A percentile compares a stretch with the other conserved stretches of the same genome.
Conservation (phyloP, 2,888 invertebrate species). For the Congeria kusceri region DNA sequence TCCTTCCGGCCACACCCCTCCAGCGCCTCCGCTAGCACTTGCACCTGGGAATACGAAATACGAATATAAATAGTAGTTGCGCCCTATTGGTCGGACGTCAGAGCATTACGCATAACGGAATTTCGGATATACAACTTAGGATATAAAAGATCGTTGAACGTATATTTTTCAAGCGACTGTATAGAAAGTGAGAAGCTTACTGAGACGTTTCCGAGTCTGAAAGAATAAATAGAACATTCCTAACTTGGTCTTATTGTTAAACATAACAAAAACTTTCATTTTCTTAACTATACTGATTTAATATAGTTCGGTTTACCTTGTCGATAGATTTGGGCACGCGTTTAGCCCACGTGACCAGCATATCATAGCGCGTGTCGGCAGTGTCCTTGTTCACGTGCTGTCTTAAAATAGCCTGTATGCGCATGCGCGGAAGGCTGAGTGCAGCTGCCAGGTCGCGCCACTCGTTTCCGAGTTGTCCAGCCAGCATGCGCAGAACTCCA, state of each 20-base stretch:
- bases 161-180: too few relatives aligned
- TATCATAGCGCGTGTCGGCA: constrained; percentile 79
- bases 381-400: constrained; percentile 78
- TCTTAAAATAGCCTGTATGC: constrained; percentile 82
- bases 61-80: too few relatives aligned
- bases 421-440: constrained; percentile 75
- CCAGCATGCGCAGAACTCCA: constrained; percentile 73
- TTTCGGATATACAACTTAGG: too few relatives aligned
- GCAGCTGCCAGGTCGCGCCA: constrained; percentile 80
- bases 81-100: too few relatives aligned
- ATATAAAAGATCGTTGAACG: too few relatives aligned
- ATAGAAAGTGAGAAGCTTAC: too few relatives aligned
- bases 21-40: constrained; percentile 77
- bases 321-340: constrained; percentile 78
- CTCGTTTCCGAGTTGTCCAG: constrained; percentile 80
- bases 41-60: constrained; percentile 57
- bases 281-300: too few relatives aligned
- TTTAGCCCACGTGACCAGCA: constrained; percentile 83
- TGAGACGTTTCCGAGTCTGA: too few relatives aligned
- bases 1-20: constrained; percentile 73
- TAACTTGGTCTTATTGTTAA: too few relatives aligned
- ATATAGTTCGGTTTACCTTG: constrained; percentile 74
- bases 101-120: too few relatives aligned
- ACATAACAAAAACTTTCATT: too few relatives aligned
- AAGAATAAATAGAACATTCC: too few relatives aligned